A percentile compares a stretch with the other conserved stretches of the same genome.
These are phyloP conservation scores for Alviniconcha strummeri DNA, from an alignment of 2,888 invertebrate genomes.

Conservation along the genomic window DNA sequence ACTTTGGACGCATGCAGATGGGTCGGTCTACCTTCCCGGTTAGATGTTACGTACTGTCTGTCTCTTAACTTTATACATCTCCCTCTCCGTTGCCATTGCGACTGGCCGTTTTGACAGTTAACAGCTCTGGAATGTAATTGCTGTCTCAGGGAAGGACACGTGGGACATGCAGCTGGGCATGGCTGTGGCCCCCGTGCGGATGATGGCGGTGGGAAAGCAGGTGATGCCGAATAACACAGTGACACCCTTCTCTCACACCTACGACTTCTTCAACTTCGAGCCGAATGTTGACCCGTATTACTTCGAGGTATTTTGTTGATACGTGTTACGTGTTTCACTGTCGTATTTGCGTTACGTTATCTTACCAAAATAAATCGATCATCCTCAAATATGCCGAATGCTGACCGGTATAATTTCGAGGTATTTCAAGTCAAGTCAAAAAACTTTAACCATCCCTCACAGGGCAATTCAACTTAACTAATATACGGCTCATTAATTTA, in stretches of 20 bases:
- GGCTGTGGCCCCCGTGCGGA: neutral
- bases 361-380: too few species aligned
- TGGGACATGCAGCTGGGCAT: constrained; percentile 6
- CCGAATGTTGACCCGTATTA: neutral
- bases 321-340: constrained; percentile 4
- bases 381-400: too few species aligned
- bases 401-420: too few species aligned
- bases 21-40: too few species aligned
- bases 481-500: too few species aligned
- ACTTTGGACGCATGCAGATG: too few species aligned
- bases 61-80: too few species aligned
- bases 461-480: too few species aligned
- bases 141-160: neutral
- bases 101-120: too few species aligned
- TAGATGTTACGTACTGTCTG: too few species aligned
- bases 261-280: constrained; percentile 21
- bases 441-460: neutral
- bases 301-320: neutral
- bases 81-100: too few species aligned
- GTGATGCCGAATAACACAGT: neutral
- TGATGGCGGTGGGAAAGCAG: constrained; percentile 5
- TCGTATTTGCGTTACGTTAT: neutral
- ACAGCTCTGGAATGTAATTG: too few species aligned
- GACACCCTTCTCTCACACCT: neutral
- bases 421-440: neutral